Evolutionary conservation across 30 jellyfish, hydroid and myxozoan species (phyloP), one percentile per base, ranked within the genome.

Genomic region (Aurelia sp.): DNA sequence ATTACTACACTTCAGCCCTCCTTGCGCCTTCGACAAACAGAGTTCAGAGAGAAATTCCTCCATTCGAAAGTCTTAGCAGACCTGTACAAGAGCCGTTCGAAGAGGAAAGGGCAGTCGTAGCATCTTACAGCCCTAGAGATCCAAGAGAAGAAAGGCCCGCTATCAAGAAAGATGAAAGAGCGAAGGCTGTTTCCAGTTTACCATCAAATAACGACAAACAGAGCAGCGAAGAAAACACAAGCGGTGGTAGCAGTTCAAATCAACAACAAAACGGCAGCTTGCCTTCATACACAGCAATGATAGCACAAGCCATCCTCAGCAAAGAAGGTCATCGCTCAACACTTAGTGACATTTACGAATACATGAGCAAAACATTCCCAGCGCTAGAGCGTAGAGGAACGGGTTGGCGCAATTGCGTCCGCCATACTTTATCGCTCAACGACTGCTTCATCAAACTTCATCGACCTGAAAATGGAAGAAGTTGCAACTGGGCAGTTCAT

Each of bases 401-500:
- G 38, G 97, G 97, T 8, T 91, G 97, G 97, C 40, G 97, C 57
- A 91, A 91, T 80, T 91, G 97, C 66, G 97, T 91, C 31, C 72
- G 97, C 35, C 97, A 91, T 63, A 91, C 97, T 16, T 71, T 91
- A 22, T 91, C 97, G 31, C 73, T 91, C 12, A 91, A 84, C 75
- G 97, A 91, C 83, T 91, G 97, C 68, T 91, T 91, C 88, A 83
- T 91, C 74, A 91, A 91, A 76, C 91, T 91, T 53, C 97, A 83
- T 55, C 79, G 97, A 31, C 97, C 97, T 2, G 97, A 91, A 69
- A 91, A 91, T 57, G 97, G 97, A 13, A 72, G 97, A 17, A 91
- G 97, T 52, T 91, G 97, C 68, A 84, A 91, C 69, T 91, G 97
- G 97, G 97, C 97, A n/a, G 78, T 91, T n/a, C 97, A 91, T 73